Evolutionary conservation across 2,113 vertebrate genomes (phyloP).

Genomic region (Desmodus rotundus): DNA sequence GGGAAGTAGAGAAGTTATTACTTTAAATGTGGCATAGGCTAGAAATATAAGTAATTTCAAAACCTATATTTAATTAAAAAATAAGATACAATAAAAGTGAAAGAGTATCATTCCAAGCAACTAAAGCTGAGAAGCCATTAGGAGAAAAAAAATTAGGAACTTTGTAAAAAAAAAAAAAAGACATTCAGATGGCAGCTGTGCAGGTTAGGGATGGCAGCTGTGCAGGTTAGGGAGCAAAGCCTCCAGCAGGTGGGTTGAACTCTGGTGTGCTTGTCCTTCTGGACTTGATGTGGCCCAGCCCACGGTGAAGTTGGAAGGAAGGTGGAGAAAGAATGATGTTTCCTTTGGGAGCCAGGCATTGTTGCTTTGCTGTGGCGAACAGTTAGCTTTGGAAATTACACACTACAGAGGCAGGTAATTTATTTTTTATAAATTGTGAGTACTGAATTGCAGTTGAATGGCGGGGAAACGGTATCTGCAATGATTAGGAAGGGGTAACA

Average conservation of each 20-base stretch:
- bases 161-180: not conserved
- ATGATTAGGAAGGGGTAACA: not conserved
- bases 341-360: slow-evolving; percentile 38
- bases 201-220: not conserved
- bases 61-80: not conserved
- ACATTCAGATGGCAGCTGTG: not conserved
- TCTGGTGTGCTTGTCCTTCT: not conserved
- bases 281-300: not conserved
- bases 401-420: not conserved
- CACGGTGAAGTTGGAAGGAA: not conserved
- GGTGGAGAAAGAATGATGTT: not conserved
- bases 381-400: slow-evolving; percentile 47
- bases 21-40: not conserved
- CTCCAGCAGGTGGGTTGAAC: not conserved
- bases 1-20: not conserved
- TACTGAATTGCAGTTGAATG: slow-evolving; percentile 16
- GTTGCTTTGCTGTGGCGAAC: slow-evolving; percentile 48
- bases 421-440: slow-evolving; percentile 11
- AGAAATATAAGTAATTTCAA: not conserved
- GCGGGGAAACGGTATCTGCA: not conserved
- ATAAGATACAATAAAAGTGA: not conserved
- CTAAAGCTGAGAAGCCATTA: not conserved
- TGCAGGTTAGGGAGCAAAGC: not conserved
- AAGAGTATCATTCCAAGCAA: not conserved
- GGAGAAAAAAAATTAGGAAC: not conserved